A percentile compares a stretch with the other conserved stretches of the same genome.
Conservation (phyloP, 2,797 vertebrate genomes). For the Tinamus major region DNA sequence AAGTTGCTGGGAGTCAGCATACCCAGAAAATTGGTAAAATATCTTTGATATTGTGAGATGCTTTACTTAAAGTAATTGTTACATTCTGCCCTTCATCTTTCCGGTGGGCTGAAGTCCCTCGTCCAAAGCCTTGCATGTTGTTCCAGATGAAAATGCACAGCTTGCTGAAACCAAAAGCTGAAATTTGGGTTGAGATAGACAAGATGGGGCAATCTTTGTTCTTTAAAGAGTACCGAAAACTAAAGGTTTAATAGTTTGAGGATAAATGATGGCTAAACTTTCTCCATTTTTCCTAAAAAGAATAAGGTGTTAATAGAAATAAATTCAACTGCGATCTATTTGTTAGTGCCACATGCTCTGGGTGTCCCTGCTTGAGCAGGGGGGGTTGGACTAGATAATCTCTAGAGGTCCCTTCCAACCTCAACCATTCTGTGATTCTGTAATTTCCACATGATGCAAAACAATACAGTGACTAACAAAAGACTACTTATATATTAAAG, state of each 20-base stretch:
- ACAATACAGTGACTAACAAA: neutral
- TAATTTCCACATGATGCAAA: neutral
- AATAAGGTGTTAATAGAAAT: neutral
- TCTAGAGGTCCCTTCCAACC: too few species aligned
- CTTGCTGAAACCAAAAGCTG: neutral
- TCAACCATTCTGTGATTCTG: too few species aligned
- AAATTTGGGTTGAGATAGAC: neutral
- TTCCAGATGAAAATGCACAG: neutral
- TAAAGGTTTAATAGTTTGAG: rapidly evolving
- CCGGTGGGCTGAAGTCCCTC: neutral
- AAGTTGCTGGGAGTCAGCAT: neutral
- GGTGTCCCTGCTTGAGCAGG: too few species aligned
- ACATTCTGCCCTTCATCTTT: neutral
- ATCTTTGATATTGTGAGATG: neutral
- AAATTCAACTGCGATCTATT: neutral
- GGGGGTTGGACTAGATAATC: too few species aligned
- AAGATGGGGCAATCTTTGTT: neutral
- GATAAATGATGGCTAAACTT: neutral
- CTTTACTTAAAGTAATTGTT: neutral
- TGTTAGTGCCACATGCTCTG: too few species aligned
- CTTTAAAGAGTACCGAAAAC: neutral
- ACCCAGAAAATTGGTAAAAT: neutral
- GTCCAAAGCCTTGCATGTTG: neutral
- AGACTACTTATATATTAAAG: neutral
- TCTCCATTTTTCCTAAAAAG: neutral